Base-by-base conservation (phyloP, 2,888 invertebrate genomes). In the Scaptomyza parva region DNA sequence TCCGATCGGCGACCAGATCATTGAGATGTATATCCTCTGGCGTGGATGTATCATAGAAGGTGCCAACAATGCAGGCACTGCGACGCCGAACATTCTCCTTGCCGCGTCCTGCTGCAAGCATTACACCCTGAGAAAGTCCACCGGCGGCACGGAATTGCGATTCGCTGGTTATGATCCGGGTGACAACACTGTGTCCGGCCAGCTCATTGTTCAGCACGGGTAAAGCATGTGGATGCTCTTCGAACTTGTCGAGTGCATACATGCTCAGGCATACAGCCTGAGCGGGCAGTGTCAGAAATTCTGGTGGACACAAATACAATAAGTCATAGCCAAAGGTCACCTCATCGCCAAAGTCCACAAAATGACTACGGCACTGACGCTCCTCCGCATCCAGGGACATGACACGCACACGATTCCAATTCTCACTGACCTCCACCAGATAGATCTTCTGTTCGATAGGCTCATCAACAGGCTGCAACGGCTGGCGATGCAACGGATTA, bases 331-430 rank as follows among this genome's bases (percentile, higher is more conserved):
- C 78, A 22, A 95, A 93, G 14, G 90, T 89, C 45, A 94, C 94
- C 67, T 94, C 94, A 74, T 95, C 96, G 0, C 96, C 96, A 72
- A 93, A 94, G 90, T 97, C 97, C 9, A 96, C 95, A 68, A 96
- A 94, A 76, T 95, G 95, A 53, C 95, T 95, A 9, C 92, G 89
- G 20, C 90, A 91, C 4, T 80, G 84, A 1, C 92, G 93, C 26
- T 92, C 91, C 1, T 92, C 91, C 20, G 92, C 92, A 26, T 93
- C 91, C n/a, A 90, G 60, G 24, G 91, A 88, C 43, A 93, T 91
- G 2, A 94, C 93, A 28, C 93, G 89, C 33, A 94, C 92, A 70
- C 94, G 91, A 93, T 86, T 93, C 94, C 89, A 94, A 88, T 89
- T 93, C 89, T 94, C 94, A 91, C 68, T 92, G 90, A 76, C 93